These are phyloP conservation scores for Mormyrops attenuatus DNA, from an alignment of 2,797 vertebrate species.

Conservation along the genomic window DNA sequence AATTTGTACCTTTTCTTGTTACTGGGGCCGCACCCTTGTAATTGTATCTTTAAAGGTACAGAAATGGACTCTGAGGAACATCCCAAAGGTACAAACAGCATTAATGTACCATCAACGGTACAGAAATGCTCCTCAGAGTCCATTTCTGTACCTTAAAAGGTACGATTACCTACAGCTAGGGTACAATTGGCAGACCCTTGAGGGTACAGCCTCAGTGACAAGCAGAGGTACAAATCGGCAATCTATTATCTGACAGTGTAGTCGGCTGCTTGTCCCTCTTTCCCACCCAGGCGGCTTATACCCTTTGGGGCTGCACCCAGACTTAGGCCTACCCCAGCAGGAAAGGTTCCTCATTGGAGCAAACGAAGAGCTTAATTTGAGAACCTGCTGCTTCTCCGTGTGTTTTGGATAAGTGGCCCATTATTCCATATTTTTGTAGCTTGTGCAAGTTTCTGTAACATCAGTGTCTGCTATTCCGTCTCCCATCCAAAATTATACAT, in stretches of 20 bases:
- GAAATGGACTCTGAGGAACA: background rate
- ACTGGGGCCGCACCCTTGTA: background rate
- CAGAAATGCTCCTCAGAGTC: background rate
- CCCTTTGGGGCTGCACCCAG: background rate
- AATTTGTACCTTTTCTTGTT: background rate
- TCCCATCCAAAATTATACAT: background rate
- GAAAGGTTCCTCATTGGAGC: background rate
- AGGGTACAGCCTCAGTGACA: background rate
- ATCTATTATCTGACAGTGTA: background rate
- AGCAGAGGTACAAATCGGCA: background rate
- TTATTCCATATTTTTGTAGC: background rate
- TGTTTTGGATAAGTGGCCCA: background rate
- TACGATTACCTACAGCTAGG: background rate
- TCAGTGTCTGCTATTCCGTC: background rate
- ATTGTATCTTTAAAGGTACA: background rate
- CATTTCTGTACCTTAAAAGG: background rate
- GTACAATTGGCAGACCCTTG: background rate
- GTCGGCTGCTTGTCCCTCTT: background rate
- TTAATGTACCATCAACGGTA: background rate
- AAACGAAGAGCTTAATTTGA: background rate
- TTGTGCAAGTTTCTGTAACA: background rate
- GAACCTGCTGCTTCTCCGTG: background rate
- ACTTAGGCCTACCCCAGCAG: background rate
- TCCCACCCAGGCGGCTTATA: background rate
- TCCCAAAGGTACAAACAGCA: background rate